Percentiles rank a stretch among this genome's conserved stretches.
Evolutionary conservation across 2,113 vertebrate species (phyloP).

Genomic region (Nesospiza acunhae): DNA sequence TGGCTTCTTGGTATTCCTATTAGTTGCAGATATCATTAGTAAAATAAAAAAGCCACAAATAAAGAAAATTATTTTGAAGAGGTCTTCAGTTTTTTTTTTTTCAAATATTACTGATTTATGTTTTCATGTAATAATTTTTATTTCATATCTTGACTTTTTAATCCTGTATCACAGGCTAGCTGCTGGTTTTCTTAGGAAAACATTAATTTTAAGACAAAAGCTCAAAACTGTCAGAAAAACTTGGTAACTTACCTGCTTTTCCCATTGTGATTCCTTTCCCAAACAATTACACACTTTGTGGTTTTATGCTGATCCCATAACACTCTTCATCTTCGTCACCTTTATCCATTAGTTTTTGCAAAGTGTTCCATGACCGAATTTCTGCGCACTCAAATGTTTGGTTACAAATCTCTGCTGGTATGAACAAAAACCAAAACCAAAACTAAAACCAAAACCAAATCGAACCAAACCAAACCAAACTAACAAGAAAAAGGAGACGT

Average conservation of each 20-base stretch:
- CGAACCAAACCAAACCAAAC: neutral
- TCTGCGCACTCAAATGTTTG: neutral
- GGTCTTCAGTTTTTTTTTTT: fast-evolving
- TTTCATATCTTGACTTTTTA: neutral
- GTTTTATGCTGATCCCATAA: neutral
- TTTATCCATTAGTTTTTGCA: neutral
- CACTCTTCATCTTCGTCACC: neutral
- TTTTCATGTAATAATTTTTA: neutral
- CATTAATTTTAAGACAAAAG: neutral
- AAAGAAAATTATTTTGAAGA: neutral
- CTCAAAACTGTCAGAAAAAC: neutral
- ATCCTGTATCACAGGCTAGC: neutral
- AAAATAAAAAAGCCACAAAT: neutral
- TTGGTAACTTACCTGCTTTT: neutral
- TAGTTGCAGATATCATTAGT: neutral
- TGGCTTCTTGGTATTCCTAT: neutral
- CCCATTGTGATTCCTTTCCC: neutral
- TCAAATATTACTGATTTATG: neutral
- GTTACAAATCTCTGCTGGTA: neutral
- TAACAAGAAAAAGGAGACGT: neutral
- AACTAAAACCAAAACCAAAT: neutral
- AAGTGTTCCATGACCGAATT: fast-evolving
- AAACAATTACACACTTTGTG: neutral
- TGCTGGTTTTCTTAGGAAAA: neutral
- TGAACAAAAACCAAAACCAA: no score